Conservation (phyloP, 2,113 vertebrate species). For the Fukomys damarensis region DNA sequence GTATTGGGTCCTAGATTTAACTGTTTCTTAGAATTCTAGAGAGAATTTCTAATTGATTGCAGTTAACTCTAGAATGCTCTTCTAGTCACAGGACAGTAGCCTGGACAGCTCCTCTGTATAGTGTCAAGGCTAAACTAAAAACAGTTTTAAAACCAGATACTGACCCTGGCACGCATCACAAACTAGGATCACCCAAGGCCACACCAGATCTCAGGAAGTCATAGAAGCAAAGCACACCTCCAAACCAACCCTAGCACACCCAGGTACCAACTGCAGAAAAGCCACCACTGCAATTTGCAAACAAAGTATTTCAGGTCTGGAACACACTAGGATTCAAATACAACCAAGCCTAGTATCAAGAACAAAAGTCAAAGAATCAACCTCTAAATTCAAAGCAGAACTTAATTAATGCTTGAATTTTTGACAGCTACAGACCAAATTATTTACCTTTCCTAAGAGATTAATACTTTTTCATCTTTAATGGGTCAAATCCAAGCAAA, state of each 20-base stretch:
- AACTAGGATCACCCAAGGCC: neutral
- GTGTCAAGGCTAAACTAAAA: slow-evolving; percentile 18
- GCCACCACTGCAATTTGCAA: neutral
- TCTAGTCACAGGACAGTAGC: neutral
- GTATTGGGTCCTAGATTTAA: neutral
- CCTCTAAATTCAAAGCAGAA: slow-evolving; percentile 50
- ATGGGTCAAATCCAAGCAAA: slow-evolving; percentile 44
- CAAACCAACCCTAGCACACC: neutral
- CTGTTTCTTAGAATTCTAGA: neutral
- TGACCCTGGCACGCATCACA: neutral
- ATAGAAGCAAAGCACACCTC: neutral
- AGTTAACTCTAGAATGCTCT: slow-evolving; percentile 22
- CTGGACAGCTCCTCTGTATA: neutral
- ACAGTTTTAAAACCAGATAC: slow-evolving; percentile 9
- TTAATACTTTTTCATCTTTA: neutral
- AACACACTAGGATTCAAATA: slow-evolving; percentile 4
- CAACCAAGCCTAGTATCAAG: neutral
- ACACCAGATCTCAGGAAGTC: neutral
- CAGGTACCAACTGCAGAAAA: neutral
- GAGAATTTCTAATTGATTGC: slow-evolving; percentile 1
- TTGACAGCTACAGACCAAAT: neutral
- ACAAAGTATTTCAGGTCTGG: neutral
- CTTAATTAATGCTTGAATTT: slow-evolving; percentile 26
- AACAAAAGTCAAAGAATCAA: slow-evolving; percentile 38
- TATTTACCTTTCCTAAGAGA: slow-evolving; percentile 44